phyloP scores from a whole-genome alignment of 2,797 vertebrate genomes.

The Anas georgica region DNA sequence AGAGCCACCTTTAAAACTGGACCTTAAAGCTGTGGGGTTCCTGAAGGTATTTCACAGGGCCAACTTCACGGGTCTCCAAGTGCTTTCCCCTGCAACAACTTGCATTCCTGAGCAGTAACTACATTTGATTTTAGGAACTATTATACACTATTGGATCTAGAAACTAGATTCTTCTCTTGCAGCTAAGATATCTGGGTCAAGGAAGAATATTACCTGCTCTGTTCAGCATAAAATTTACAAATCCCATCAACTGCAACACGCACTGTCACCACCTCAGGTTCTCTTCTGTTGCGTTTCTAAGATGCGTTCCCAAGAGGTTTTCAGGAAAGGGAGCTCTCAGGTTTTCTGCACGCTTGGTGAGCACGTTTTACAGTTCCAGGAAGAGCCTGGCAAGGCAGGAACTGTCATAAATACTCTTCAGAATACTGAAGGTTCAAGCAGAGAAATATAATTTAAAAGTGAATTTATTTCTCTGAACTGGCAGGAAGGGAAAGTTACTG shows the following conservation, averaged over 20 bases:
- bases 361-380: not conserved
- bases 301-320: not conserved
- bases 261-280: not conserved
- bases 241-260: not conserved
- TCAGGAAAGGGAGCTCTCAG: not conserved
- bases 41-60: not conserved
- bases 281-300: not conserved
- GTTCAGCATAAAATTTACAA: not conserved
- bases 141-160: no score
- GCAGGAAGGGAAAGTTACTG: not conserved
- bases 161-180: not conserved
- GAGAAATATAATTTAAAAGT: not conserved
- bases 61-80: not conserved
- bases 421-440: slow-evolving; percentile 19
- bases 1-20: not conserved
- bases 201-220: not conserved
- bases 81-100: not conserved
- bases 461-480: slow-evolving; percentile 33
- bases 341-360: rapidly evolving
- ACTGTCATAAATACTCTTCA: not conserved
- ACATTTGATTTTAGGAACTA: not conserved
- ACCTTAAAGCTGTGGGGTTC: not conserved
- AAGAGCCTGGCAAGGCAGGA: not conserved
- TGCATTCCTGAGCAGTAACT: not conserved
- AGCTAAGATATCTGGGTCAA: no score